A percentile compares a stretch with the other conserved stretches of the same genome.
Evolutionary conservation across 1,140 invertebrate genomes (phyloP).

Genomic region (Ceratosolen solmsi): DNA sequence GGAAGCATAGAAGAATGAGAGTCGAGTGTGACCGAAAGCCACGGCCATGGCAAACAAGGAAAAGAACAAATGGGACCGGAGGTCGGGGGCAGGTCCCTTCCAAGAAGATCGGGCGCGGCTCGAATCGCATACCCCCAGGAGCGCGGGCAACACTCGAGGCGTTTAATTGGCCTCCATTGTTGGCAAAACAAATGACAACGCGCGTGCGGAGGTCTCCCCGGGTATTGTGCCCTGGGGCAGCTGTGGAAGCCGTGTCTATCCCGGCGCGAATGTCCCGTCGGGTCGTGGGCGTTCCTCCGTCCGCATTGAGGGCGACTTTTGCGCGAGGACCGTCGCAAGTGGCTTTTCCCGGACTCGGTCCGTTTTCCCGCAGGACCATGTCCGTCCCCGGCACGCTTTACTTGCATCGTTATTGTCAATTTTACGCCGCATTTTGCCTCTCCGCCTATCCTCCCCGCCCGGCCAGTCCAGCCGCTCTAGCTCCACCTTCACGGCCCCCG

Average conservation of each 20-base stretch:
- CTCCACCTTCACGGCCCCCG: not conserved
- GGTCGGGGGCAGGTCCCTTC: not conserved
- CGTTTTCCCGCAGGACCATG: not conserved
- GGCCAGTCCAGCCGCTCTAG: too few species aligned
- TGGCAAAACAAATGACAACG: constrained; percentile 51
- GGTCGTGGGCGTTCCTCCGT: not conserved
- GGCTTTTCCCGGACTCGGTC: not conserved
- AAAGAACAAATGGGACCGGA: not conserved
- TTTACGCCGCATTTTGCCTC: too few species aligned
- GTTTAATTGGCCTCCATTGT: constrained; percentile 50
- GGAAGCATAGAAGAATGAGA: not conserved
- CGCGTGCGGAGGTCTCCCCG: not conserved
- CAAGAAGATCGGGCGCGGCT: constrained; percentile 27
- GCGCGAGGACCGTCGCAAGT: not conserved
- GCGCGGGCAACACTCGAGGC: not conserved
- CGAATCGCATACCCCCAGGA: not conserved
- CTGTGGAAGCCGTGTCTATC: not conserved
- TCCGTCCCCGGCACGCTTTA: too few species aligned
- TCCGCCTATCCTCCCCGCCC: too few species aligned
- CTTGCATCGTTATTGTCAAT: too few species aligned
- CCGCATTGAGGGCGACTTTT: not conserved
- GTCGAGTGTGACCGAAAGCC: not conserved
- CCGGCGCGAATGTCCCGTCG: not conserved
- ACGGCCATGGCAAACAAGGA: not conserved
- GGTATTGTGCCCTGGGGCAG: not conserved